phyloP scores from a whole-genome alignment of 2,797 vertebrate genomes.

The Phalanger gymnotis region DNA sequence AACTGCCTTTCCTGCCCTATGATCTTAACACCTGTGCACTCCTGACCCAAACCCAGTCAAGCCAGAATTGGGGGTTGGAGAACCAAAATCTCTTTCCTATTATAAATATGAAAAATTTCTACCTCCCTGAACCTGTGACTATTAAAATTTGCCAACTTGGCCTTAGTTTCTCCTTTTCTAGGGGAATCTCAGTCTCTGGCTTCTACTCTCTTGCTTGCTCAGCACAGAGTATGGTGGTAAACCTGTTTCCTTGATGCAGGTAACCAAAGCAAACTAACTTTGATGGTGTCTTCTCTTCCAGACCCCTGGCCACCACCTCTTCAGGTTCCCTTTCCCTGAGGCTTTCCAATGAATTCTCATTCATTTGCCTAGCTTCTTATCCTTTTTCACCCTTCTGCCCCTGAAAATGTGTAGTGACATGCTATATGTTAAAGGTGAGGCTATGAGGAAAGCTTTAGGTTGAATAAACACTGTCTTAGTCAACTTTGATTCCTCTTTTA shows the following conservation, averaged over 20 bases:
- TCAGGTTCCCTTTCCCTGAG: neutral
- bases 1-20: neutral
- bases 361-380: conserved; percentile 24
- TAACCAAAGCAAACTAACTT: neutral
- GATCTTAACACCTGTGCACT: neutral
- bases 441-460: conserved; percentile 59
- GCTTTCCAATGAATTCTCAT: neutral
- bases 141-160: neutral
- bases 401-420: conserved; percentile 57
- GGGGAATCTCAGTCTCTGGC: neutral
- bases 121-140: neutral
- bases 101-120: neutral
- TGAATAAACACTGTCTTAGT: conserved; percentile 59
- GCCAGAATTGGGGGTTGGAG: neutral
- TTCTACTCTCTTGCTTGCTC: neutral
- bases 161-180: neutral
- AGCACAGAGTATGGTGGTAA: neutral
- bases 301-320: conserved; percentile 18
- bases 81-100: neutral
- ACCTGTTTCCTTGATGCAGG: neutral
- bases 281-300: neutral
- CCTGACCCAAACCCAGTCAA: neutral
- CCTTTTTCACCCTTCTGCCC: conserved; percentile 44
- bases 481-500: conserved; percentile 43
- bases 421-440: conserved; percentile 54